These are phyloP conservation scores for Tachysurus vachellii DNA, from an alignment of 2,113 vertebrate genomes.

Conservation along the genomic window DNA sequence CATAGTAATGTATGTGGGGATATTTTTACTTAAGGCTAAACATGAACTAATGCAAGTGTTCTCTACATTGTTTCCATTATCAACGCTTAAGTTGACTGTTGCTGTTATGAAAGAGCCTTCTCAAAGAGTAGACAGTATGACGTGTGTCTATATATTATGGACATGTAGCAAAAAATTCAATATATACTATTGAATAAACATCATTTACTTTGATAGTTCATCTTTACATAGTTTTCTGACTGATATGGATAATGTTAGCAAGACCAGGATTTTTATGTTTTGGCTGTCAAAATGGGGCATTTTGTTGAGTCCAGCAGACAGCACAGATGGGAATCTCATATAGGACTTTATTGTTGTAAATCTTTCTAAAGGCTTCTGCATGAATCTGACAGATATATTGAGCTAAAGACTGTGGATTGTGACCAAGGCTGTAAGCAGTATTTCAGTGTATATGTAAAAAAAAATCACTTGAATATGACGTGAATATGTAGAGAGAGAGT, in stretches of 20 bases:
- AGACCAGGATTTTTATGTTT: conserved; percentile 67
- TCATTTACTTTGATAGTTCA: neutral
- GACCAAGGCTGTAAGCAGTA: conserved; percentile 71
- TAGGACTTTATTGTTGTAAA: conserved; percentile 72
- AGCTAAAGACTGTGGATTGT: conserved; percentile 75
- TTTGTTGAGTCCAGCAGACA: neutral
- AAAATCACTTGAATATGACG: conserved; percentile 62
- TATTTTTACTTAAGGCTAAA: neutral
- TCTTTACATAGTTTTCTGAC: conserved; percentile 57
- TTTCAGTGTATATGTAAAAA: conserved; percentile 60
- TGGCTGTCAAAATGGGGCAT: conserved; percentile 40
- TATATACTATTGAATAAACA: no score
- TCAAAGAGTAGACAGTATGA: no score
- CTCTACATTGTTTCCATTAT: neutral
- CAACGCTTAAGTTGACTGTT: neutral
- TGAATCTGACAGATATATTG: conserved; percentile 57
- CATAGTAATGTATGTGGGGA: neutral
- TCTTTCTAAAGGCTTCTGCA: conserved; percentile 67
- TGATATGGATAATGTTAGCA: conserved; percentile 44
- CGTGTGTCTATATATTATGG: neutral
- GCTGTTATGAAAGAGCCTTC: no score
- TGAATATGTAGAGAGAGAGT: conserved; percentile 77
- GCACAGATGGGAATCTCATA: conserved; percentile 66
- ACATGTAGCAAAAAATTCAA: neutral
- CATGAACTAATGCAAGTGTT: neutral